phyloP scores from a whole-genome alignment of 2,888 invertebrate genomes.

The Cheilosia soror region DNA sequence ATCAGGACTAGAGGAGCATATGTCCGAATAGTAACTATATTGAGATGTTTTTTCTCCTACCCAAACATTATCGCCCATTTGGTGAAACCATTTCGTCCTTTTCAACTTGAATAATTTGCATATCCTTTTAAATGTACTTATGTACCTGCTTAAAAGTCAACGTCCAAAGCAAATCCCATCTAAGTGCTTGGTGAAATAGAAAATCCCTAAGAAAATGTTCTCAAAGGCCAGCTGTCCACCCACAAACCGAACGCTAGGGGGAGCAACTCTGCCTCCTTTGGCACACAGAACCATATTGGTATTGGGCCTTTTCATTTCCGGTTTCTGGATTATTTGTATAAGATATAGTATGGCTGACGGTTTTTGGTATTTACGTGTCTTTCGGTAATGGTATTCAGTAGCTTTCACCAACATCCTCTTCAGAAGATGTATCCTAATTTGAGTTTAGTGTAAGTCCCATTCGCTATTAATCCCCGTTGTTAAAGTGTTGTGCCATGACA shows the following conservation, averaged over 20 bases:
- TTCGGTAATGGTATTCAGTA: background rate
- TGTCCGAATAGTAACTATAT: too few relatives aligned
- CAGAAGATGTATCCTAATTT: slow-evolving; percentile 14
- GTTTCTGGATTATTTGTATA: slow-evolving; percentile 4
- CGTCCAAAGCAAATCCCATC: slow-evolving; percentile 11
- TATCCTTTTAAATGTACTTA: slow-evolving; percentile 15
- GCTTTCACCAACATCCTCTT: background rate
- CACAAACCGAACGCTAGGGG: background rate
- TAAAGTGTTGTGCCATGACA: slow-evolving; percentile 18
- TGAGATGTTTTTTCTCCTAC: too few relatives aligned
- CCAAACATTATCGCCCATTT: background rate
- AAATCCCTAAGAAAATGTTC: slow-evolving; percentile 8
- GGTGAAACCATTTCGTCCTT: background rate
- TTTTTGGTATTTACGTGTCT: background rate
- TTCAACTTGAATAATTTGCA: slow-evolving; percentile 4
- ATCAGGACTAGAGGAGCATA: too few relatives aligned
- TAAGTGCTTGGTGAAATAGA: slow-evolving; percentile 24
- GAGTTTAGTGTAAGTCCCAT: slow-evolving; percentile 5
- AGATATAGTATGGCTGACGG: background rate
- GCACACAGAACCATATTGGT: background rate
- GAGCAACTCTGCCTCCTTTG: background rate
- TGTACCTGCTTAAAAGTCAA: slow-evolving; percentile 5
- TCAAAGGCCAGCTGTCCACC: background rate
- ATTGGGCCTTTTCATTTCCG: slow-evolving; percentile 14
- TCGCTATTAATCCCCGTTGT: slow-evolving; percentile 6